Evolutionary conservation across 2,797 vertebrate genomes (phyloP).

Genomic region (Chelmon rostratus): DNA sequence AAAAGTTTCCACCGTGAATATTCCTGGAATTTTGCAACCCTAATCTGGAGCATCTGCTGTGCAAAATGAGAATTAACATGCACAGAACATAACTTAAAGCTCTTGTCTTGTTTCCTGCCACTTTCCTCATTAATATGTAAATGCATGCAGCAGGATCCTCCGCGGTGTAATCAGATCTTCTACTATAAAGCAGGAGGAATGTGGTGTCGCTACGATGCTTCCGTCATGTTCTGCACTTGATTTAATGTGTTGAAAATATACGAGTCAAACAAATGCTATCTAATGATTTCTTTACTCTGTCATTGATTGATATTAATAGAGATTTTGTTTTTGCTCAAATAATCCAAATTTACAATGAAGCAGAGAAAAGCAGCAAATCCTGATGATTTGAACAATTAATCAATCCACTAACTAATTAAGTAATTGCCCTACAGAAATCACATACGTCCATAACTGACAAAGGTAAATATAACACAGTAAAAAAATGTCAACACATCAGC

Average conservation of each 20-base stretch:
- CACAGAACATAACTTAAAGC: not conserved
- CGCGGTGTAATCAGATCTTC: not conserved
- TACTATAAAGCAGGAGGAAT: not conserved
- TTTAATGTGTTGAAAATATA: not conserved
- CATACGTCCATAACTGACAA: no score
- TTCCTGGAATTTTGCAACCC: no score
- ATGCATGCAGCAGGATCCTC: not conserved
- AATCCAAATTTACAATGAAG: not conserved
- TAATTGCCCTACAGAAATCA: no score
- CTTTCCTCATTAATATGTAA: slow-evolving; percentile 3
- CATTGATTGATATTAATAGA: not conserved
- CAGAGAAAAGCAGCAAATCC: not conserved
- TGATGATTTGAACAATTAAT: not conserved
- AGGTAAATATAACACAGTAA: no score
- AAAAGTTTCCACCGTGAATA: no score
- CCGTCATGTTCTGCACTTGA: slow-evolving; percentile 2
- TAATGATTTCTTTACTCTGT: not conserved
- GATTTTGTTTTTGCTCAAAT: not conserved
- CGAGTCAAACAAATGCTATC: not conserved
- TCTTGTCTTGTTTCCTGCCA: not conserved
- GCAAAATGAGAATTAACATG: not conserved
- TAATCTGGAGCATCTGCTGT: not conserved
- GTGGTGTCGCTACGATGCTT: not conserved
- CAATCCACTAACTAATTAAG: not conserved
- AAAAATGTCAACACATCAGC: no score